Evolutionary conservation across 2,797 vertebrate species (phyloP).

Genomic region (Syngnathus rostellatus): DNA sequence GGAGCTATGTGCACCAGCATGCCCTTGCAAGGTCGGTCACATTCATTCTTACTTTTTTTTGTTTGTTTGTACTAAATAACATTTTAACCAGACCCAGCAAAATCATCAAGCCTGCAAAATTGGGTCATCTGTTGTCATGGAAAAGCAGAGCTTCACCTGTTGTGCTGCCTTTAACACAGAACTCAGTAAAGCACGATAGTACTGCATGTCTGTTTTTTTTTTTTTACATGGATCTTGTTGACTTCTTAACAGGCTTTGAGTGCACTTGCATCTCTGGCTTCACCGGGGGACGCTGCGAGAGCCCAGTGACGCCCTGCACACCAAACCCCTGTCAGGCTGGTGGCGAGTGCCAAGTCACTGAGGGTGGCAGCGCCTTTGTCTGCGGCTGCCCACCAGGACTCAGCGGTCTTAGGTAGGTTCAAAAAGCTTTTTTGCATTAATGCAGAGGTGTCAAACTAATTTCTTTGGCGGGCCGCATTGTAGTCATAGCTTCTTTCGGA

Average conservation of each 20-base stretch:
- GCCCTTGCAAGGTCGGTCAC: conserved; percentile 79
- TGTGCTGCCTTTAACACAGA: not conserved
- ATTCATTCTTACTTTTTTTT: not conserved
- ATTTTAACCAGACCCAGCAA: too few species aligned
- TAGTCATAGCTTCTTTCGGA: too few species aligned
- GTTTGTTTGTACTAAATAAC: too few species aligned
- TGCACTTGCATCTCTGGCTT: conserved; percentile 86
- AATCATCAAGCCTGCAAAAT: not conserved
- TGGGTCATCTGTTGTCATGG: not conserved
- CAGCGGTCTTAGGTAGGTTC: conserved; percentile 82
- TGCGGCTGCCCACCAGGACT: conserved; percentile 85
- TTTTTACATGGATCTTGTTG: not conserved
- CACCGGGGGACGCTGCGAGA: conserved; percentile 88
- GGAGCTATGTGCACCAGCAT: conserved; percentile 78
- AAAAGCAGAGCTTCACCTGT: not conserved
- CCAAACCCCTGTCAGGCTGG: conserved; percentile 89
- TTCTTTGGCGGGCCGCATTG: too few species aligned
- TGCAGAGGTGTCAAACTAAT: conserved; percentile 27
- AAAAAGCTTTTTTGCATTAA: conserved; percentile 29
- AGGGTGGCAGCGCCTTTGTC: conserved; percentile 76
- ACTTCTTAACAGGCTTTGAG: conserved; percentile 70
- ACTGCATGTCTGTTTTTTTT: not conserved
- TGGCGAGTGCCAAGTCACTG: conserved; percentile 80
- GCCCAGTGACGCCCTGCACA: conserved; percentile 82
- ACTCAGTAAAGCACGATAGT: not conserved